Base-by-base conservation (phyloP, 2,797 vertebrate species). In the Jordanella pulchra region DNA sequence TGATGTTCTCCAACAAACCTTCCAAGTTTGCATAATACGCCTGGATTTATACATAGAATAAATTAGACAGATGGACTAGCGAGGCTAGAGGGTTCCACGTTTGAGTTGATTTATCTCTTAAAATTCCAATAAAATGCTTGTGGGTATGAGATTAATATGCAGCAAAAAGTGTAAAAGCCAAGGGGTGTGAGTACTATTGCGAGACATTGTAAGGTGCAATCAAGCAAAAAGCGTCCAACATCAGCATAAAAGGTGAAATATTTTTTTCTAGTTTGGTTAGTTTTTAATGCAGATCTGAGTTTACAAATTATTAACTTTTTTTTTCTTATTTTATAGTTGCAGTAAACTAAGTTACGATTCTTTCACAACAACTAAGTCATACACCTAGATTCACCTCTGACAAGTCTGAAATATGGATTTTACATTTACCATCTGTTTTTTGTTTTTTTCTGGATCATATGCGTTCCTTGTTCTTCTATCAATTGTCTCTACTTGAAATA, bases 391-490 rank as follows among this genome's bases (percentile, higher is more conserved):
- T 54, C 28, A 15, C 5, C 30, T 71, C 1, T n/a, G n/a, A 69
- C 14, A 30, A 65, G 70, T 79, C 64, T 77, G 32, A 82, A 76
- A 68, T 75, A 67, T 85, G 79, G 44, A 80, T 76, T 80, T 61
- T 44, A 53, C 83, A 64, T 84, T 71, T 80, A 44, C 51, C 69
- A 4, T 63, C 39, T 53, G 7, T 47, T 73, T 14, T 50, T 64
- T 4, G 35, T 0, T 50, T 58, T 2, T 72, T 54, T 71, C 50
- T 0, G 48, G 54, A 32, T 63, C 74, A 69, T 67, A 74, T 69
- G 51, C 83, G 35, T 83, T 54, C 30, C 25, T 42, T 87, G 83
- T 81, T 67, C 79, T 81, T 55, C 17, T 58, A 74, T 86, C 72
- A 64, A 63, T 65, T 42, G 50, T 71, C 42, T 65, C 82, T 89